Conservation (phyloP, 2,797 vertebrate species). For the Anabacerthia variegaticeps region DNA sequence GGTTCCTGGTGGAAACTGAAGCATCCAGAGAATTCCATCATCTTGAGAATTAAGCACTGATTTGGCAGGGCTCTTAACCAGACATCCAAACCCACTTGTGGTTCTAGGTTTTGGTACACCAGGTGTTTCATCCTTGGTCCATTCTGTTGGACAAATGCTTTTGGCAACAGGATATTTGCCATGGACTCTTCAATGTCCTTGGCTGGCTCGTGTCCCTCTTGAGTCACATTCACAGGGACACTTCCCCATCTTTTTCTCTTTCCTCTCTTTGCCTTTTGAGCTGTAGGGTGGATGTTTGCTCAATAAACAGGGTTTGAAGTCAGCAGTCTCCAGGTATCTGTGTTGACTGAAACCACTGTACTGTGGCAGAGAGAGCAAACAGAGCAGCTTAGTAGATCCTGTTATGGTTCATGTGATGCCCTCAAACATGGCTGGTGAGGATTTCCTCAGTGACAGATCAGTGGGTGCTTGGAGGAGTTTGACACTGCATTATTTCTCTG, state of each 20-base stretch:
- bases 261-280: slow-evolving; percentile 19
- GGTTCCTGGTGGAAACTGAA: neutral
- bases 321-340: slow-evolving; percentile 29
- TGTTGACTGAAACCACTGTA: slow-evolving; percentile 63
- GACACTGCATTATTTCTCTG: neutral
- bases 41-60: neutral
- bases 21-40: neutral
- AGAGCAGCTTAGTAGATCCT: slow-evolving; percentile 25
- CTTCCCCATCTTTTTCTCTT: neutral
- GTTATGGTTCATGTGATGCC: slow-evolving; percentile 35
- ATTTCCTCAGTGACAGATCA: slow-evolving; percentile 50
- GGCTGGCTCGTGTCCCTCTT: neutral
- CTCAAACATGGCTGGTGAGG: neutral
- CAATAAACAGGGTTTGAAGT: slow-evolving; percentile 45
- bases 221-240: neutral
- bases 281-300: slow-evolving; percentile 33
- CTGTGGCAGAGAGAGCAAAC: slow-evolving; percentile 60
- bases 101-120: neutral
- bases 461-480: neutral
- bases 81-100: neutral
- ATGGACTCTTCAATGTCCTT: neutral
- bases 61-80: neutral
- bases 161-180: neutral
- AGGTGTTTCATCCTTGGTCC: neutral
- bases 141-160: neutral